A percentile compares a stretch with the other conserved stretches of the same genome.
Conservation (phyloP, 2,888 invertebrate genomes). For the Apotomis turbidana region DNA sequence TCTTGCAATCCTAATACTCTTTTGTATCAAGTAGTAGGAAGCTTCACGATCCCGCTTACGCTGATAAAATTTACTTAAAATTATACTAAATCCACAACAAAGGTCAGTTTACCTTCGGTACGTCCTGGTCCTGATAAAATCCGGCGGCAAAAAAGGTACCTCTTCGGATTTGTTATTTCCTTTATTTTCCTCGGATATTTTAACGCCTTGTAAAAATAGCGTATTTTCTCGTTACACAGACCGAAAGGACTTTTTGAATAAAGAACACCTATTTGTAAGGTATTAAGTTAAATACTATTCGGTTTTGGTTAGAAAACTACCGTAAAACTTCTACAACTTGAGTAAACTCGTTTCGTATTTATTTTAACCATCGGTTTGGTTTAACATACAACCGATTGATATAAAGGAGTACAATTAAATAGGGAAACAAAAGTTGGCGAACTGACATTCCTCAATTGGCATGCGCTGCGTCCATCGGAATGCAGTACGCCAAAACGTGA, state of each 20-base stretch:
- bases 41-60: constrained; percentile 6
- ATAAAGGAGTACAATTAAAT: constrained; percentile 6
- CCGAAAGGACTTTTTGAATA: neutral
- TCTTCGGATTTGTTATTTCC: neutral
- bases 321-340: no score
- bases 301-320: no score
- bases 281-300: no score
- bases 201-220: constrained; percentile 3
- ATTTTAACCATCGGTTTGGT: neutral
- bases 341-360: no score
- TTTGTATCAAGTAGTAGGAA: constrained; percentile 3
- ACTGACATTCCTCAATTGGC: constrained; percentile 48
- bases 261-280: neutral
- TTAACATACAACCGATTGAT: neutral
- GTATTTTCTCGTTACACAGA: neutral
- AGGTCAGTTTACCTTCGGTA: constrained; percentile 11
- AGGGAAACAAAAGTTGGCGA: constrained; percentile 48
- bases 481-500: constrained; percentile 44
- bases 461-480: constrained; percentile 41
- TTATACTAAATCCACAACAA: constrained; percentile 24
- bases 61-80: constrained; percentile 25
- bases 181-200: constrained; percentile 18
- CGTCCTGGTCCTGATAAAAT: constrained; percentile 9
- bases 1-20: neutral
- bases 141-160: neutral